Conservation (phyloP, 2,113 vertebrate genomes). For the Clupea harengus region DNA sequence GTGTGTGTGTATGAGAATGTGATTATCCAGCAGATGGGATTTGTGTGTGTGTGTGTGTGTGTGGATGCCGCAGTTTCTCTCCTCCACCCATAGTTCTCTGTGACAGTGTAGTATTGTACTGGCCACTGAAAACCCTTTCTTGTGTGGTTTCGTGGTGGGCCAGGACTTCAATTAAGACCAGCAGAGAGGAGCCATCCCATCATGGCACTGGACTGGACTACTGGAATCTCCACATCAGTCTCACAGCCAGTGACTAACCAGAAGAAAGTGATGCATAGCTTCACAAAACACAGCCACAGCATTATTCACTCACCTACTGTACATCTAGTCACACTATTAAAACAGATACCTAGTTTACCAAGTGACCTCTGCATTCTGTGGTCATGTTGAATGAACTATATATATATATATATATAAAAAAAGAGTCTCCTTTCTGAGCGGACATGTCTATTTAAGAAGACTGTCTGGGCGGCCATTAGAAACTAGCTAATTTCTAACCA, state of each 20-base stretch:
- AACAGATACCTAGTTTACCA: background rate
- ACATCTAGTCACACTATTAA: background rate
- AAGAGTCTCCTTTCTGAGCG: background rate
- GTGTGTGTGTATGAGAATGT: background rate
- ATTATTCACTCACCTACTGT: background rate
- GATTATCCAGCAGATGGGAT: background rate
- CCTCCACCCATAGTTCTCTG: background rate
- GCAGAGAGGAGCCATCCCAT: slow-evolving; percentile 25
- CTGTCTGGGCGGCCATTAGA: too few relatives aligned
- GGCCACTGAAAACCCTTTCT: slow-evolving; percentile 19
- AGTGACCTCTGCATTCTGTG: background rate
- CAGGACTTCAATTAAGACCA: background rate
- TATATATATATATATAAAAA: background rate
- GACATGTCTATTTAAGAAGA: background rate
- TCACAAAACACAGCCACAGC: background rate
- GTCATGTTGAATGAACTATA: background rate
- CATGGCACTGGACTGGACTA: slow-evolving; percentile 20
- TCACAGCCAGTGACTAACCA: background rate
- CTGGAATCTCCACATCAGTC: background rate
- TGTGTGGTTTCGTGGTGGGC: slow-evolving; percentile 32
- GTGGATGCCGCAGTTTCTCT: background rate
- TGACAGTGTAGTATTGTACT: slow-evolving; percentile 39
- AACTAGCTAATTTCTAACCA: background rate
- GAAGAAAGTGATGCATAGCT: background rate
- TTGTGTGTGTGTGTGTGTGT: background rate